Base-by-base conservation (phyloP, 2,888 invertebrate genomes). In the Priocnemis perturbator region DNA sequence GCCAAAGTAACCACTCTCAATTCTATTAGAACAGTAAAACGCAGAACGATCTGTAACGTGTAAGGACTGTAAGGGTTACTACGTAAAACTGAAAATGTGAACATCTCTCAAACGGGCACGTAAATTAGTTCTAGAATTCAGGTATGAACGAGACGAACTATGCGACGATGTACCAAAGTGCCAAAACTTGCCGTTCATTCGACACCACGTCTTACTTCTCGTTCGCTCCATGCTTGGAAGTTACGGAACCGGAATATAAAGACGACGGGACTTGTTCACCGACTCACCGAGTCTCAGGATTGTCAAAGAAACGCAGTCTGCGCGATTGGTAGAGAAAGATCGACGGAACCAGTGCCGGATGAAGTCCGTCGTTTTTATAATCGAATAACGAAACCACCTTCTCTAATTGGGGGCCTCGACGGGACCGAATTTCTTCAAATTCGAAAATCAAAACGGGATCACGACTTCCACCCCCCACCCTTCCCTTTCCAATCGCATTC, bases 361-460 rank as follows among this genome's bases (percentile, higher is more conserved):
- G 37, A 17, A 50, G 57, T 63, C 63, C 57, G 47, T 60, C 57
- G 52, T 45, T 55, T 65, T 37, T 7, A 11, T 11, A 37, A 37
- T 71, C 61, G 56, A 15, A 37, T 26, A 0, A 30, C 23, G 47
- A 21, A 55, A 62, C 50, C 17, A 47, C 50, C 30, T 50, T 48
- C 44, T 65, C 45, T 60, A 21, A 47, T 64, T 14, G 48, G 60
- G 62, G 63, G 53, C 62, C 65, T 62, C 57, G 66, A 70, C 60
- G 69, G 71, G 67, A 67, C 70, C 70, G 64, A 73, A 70, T 61
- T 52, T 67, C 58, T 50, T 14, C 58, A 52, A 59, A 55, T 62
- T 62, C 23, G 23, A 37, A 30, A 60, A 67, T 65, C 55, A 56
- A 65, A 65, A 65, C 57, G 57, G 56, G 60, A 67, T 73, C 71